A percentile compares a stretch with the other conserved stretches of the same genome.
Conservation (phyloP, 2,113 vertebrate genomes). For the Mormoops blainvillei region DNA sequence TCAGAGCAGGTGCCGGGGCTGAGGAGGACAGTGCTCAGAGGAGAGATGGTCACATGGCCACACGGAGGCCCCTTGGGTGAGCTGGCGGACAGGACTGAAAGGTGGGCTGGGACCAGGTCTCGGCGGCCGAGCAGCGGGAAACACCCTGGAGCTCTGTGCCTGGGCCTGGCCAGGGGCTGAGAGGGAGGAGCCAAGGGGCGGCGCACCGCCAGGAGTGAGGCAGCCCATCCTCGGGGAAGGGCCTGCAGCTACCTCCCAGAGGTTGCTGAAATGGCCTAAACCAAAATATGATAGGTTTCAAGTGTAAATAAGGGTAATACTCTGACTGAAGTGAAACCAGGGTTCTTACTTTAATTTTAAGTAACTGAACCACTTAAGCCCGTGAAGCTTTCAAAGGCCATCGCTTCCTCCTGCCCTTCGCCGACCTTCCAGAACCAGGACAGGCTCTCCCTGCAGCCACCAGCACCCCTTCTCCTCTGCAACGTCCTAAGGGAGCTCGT, state of each 20-base stretch:
- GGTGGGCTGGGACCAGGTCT: background rate
- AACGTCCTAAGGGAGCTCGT: background rate
- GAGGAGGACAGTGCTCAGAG: background rate
- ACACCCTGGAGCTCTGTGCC: background rate
- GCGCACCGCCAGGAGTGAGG: background rate
- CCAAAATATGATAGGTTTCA: background rate
- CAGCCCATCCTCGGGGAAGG: accelerated
- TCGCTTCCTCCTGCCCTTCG: background rate
- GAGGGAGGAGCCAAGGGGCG: too few relatives aligned
- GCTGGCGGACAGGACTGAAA: background rate
- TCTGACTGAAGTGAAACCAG: background rate
- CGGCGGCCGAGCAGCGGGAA: background rate
- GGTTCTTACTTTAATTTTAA: background rate
- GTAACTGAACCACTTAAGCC: background rate
- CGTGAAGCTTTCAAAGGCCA: background rate
- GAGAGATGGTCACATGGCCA: background rate
- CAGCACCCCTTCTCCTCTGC: background rate
- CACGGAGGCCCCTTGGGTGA: too few relatives aligned
- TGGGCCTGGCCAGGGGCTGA: background rate
- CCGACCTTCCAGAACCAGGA: background rate
- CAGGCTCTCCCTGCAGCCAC: background rate
- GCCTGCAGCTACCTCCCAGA: background rate
- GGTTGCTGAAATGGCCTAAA: background rate
- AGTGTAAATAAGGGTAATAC: background rate
- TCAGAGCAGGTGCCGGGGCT: background rate